Evolutionary conservation across 2,797 vertebrate species (phyloP).

Genomic region (Lateolabrax maculatus): DNA sequence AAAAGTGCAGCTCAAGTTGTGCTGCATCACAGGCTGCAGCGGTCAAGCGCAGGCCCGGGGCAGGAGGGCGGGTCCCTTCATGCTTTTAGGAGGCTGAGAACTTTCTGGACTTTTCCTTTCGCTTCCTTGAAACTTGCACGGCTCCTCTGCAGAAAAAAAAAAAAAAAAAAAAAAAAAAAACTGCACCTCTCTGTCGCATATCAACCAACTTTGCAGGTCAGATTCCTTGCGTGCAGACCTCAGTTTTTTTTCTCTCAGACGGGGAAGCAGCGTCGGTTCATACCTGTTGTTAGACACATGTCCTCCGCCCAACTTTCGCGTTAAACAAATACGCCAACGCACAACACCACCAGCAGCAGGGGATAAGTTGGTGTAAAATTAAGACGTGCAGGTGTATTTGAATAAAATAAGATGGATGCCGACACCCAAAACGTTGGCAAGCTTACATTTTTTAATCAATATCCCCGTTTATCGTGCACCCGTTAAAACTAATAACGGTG

Average conservation of each 20-base stretch:
- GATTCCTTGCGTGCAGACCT: neutral
- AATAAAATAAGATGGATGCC: neutral
- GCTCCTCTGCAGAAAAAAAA: fast-evolving
- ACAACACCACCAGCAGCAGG: no score
- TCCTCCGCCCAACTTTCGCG: neutral
- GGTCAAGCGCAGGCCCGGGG: neutral
- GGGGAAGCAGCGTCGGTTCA: neutral
- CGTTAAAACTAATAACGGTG: neutral
- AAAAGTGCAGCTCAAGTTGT: neutral
- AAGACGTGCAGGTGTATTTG: neutral
- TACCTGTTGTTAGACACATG: neutral
- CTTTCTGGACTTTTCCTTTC: slow-evolving; percentile 55
- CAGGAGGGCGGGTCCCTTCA: slow-evolving; percentile 35
- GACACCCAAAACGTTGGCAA: neutral
- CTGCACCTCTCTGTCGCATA: neutral
- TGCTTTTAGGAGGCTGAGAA: slow-evolving; percentile 4
- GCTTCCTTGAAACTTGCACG: neutral
- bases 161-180: no score
- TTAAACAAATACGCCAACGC: no score
- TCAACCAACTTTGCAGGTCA: neutral
- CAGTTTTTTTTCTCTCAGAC: no score
- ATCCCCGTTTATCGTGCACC: neutral
- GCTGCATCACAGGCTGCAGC: slow-evolving; percentile 10
- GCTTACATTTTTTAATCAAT: neutral
- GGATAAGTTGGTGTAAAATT: neutral